Base-by-base conservation (phyloP, 2,888 invertebrate species). In the Campoplex capitator region DNA sequence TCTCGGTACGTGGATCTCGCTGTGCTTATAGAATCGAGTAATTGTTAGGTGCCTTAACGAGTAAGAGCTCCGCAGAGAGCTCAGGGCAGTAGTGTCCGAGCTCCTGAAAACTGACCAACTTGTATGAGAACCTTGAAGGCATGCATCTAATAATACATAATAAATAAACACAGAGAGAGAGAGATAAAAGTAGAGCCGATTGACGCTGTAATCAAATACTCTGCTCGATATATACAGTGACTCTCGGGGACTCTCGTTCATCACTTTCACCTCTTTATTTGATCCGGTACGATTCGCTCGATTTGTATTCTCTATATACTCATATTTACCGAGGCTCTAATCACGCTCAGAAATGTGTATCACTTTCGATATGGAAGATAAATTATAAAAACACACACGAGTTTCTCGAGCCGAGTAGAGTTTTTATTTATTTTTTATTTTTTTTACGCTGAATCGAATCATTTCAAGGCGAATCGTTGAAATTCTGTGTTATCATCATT, bases 221-320 rank as follows among this genome's bases (percentile, higher is more conserved):
- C 35, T 48, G 67, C 28, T 83, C 79, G 79, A 88, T 23, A 23
- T 23, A 23, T 23, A 23, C 84, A 83, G n/a, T 77, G 56, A 73
- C 77, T 78, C 56, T 23, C 23, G 23, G 0, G 23, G 58, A 71
- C 74, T 81, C 83, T 81, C 83, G 85, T 85, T 75, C 87, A 88
- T 88, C 85, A 88, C 88, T 88, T 88, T 88, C 88, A 88, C 87
- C 87, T 83, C 81, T 88, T 88, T 83, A 85, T 83, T 87, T 81
- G 83, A 83, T 83, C 78, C 85, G 86, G 71, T 85, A 68, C 82
- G 87, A 87, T 87, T 84, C 71, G 58, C 68, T 85, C 84, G 85
- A 83, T 85, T 85, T 54, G 65, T 62, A 23, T 23, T 23, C 74
- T 68, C 54, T 23, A 13, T 18, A 28, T 6, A 38, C 38, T 38